phyloP scores from a whole-genome alignment of 1,140 invertebrate species.

The Camponotus pennsylvanicus region DNA sequence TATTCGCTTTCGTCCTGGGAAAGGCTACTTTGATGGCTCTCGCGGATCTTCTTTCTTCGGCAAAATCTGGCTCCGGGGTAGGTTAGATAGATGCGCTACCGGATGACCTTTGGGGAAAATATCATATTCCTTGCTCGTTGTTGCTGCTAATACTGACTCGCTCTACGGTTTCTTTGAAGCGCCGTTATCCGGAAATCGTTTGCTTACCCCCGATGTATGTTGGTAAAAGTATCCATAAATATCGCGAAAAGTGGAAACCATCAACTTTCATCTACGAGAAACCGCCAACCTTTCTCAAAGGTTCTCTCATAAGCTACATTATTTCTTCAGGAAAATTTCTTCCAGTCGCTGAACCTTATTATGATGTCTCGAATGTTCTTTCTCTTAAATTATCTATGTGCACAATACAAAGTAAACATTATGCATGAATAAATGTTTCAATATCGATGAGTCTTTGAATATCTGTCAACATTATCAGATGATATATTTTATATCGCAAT shows the following conservation, averaged over 20 bases:
- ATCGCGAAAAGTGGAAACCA: conserved; percentile 66
- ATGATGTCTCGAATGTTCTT: background rate
- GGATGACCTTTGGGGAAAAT: conserved; percentile 45
- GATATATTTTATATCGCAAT: background rate
- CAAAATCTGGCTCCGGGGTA: conserved; percentile 57
- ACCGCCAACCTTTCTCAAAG: conserved; percentile 8
- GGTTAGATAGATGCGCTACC: conserved; percentile 47
- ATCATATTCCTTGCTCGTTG: conserved; percentile 55
- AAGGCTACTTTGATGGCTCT: conserved; percentile 70
- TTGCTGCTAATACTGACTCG: conserved; percentile 63
- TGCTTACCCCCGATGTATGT: background rate
- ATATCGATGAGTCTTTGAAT: conserved; percentile 22
- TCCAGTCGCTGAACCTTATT: background rate
- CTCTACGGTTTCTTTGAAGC: conserved; percentile 22
- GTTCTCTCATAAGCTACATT: conserved; percentile 13
- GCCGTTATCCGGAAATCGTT: conserved; percentile 37
- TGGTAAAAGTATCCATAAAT: conserved; percentile 44
- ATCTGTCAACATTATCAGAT: background rate
- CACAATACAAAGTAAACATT: background rate
- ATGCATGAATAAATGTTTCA: conserved; percentile 42
- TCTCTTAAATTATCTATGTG: conserved; percentile 27
- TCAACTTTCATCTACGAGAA: conserved; percentile 56
- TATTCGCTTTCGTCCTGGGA: conserved; percentile 74
- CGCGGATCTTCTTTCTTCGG: conserved; percentile 68
- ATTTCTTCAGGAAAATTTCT: conserved; percentile 31